Evolutionary conservation across 2,113 vertebrate genomes (phyloP).

Genomic region (Sus scrofa): DNA sequence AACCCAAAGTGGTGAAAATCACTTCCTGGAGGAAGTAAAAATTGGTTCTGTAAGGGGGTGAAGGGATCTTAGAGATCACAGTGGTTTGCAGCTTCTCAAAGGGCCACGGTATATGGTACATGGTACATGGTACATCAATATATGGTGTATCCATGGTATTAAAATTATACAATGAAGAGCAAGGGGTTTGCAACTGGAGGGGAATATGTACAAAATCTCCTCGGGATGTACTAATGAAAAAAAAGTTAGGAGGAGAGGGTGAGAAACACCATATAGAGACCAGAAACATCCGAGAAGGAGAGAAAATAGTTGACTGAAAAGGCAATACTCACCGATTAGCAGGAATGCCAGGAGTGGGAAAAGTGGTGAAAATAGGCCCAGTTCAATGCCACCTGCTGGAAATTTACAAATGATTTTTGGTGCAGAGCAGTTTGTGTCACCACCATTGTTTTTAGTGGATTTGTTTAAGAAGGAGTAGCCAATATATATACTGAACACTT

Average conservation of each 20-base stretch:
- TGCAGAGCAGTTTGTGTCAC: not conserved
- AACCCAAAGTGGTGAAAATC: not conserved
- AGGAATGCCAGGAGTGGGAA: fast-evolving
- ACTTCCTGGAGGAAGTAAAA: not conserved
- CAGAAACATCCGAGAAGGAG: not conserved
- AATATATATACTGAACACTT: not conserved
- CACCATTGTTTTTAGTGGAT: not conserved
- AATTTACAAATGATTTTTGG: not conserved
- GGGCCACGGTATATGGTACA: not conserved
- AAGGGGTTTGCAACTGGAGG: not conserved
- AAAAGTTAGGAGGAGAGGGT: not conserved
- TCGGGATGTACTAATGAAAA: not conserved
- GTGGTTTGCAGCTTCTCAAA: not conserved
- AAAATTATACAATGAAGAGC: not conserved
- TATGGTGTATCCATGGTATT: not conserved
- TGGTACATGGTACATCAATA: too few species aligned
- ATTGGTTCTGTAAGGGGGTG: not conserved
- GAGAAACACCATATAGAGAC: not conserved
- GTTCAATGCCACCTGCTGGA: not conserved
- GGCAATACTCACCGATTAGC: not conserved
- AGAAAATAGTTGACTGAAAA: not conserved
- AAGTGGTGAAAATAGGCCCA: fast-evolving
- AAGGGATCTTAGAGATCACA: not conserved
- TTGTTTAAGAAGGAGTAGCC: not conserved
- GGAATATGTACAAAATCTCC: not conserved